Conservation (phyloP, 2,113 vertebrate species). For the Passerina amoena region DNA sequence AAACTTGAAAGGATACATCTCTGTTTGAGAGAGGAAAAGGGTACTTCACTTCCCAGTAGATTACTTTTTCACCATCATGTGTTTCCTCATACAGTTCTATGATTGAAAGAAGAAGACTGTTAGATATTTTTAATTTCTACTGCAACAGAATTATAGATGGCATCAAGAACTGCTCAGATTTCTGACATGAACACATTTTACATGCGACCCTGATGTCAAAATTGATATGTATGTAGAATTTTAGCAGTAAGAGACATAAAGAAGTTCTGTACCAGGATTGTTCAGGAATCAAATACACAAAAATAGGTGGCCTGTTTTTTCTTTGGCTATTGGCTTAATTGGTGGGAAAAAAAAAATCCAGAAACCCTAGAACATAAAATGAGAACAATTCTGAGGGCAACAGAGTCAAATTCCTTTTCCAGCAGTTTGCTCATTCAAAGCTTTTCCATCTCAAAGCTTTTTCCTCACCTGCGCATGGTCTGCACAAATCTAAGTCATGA, state of each 20-base stretch:
- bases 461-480: not conserved
- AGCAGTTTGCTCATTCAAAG: not conserved
- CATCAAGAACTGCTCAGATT: not conserved
- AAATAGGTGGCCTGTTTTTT: not conserved
- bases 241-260: not conserved
- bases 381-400: not conserved
- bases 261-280: not conserved
- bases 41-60: slow-evolving; percentile 95
- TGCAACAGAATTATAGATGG: not conserved
- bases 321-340: not conserved
- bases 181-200: not conserved
- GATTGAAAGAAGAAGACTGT: not conserved
- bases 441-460: not conserved
- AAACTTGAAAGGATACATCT: slow-evolving; percentile 89
- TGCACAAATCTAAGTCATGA: not conserved
- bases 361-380: not conserved
- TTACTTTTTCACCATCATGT: slow-evolving; percentile 71
- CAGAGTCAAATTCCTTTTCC: not conserved
- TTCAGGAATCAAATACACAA: not conserved
- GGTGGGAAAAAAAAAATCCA: not conserved
- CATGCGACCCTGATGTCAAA: not conserved
- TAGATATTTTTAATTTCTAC: not conserved
- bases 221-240: not conserved
- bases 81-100: slow-evolving; percentile 77
- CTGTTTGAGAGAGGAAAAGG: slow-evolving; percentile 89